These are phyloP conservation scores for Conus ventricosus DNA, from an alignment of 1,140 invertebrate species.

Conservation along the genomic window DNA sequence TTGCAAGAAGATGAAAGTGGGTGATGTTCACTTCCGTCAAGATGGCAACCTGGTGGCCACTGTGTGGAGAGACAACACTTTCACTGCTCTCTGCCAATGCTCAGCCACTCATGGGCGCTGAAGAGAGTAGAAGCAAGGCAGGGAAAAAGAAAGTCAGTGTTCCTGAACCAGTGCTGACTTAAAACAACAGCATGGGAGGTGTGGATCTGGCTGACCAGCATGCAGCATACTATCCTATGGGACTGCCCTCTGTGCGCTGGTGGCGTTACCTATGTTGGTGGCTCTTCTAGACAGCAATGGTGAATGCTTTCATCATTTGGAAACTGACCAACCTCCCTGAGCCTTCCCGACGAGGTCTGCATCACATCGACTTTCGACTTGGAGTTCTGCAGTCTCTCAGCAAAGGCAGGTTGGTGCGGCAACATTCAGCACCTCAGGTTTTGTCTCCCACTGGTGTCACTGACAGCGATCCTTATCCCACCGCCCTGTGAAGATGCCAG, in stretches of 20 bases:
- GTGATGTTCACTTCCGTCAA: not conserved
- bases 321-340: not conserved
- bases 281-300: constrained; percentile 22
- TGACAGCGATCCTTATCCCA: not conserved
- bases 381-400: not conserved
- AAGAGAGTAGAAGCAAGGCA: not conserved
- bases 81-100: constrained; percentile 35
- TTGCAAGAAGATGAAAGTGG: constrained; percentile 5
- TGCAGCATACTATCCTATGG: constrained; percentile 29
- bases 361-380: not conserved
- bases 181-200: constrained; percentile 32
- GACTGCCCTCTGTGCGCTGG: not conserved
- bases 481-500: not conserved
- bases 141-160: not conserved
- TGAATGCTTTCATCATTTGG: constrained; percentile 26
- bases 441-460: not conserved
- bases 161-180: constrained; percentile 11
- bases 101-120: not conserved
- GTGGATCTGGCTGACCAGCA: constrained; percentile 30
- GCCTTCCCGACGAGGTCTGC: not conserved
- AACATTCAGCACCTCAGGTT: not conserved
- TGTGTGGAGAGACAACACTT: constrained; percentile 35
- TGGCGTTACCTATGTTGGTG: constrained; percentile 36
- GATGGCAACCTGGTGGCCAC: constrained; percentile 20
- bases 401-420: no score